Conservation (phyloP, 1,140 invertebrate species). For the Conopomorpha cramerella region DNA sequence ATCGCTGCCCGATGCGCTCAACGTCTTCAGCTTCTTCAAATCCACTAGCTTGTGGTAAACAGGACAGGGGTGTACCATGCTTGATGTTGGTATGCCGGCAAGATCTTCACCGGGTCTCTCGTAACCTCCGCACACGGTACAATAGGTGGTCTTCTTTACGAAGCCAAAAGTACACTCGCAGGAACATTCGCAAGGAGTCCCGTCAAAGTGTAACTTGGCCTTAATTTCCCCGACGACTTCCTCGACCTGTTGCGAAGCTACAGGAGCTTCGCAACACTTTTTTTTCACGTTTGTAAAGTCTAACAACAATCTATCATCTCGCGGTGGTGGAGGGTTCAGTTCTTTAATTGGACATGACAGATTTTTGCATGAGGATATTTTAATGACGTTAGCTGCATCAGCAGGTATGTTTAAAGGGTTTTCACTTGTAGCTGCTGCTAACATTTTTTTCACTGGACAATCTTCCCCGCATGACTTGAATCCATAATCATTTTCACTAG, state of each 20-base stretch:
- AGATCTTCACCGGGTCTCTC: constrained; percentile 31
- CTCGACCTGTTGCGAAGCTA: constrained; percentile 24
- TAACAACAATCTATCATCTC: constrained; percentile 23
- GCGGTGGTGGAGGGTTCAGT: constrained; percentile 13
- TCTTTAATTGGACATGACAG: constrained; percentile 17
- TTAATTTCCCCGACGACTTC: constrained; percentile 23
- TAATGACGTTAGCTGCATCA: constrained; percentile 24
- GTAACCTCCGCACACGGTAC: constrained; percentile 36
- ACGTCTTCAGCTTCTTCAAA: constrained; percentile 11
- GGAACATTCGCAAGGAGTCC: constrained; percentile 37
- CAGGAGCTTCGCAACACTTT: constrained; percentile 21
- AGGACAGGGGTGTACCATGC: constrained; percentile 31
- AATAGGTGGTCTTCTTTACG: constrained; percentile 40
- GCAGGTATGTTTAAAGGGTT: no score
- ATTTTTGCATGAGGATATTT: constrained; percentile 25
- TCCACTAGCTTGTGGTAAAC: constrained; percentile 38
- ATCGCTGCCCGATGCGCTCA: constrained; percentile 26
- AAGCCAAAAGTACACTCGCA: constrained; percentile 46
- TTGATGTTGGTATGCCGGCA: constrained; percentile 8
- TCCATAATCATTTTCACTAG: no score
- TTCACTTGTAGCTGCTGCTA: no score
- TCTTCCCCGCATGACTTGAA: no score
- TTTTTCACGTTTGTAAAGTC: constrained; percentile 18
- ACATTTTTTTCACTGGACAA: no score
- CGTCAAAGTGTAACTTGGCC: constrained; percentile 24